A percentile compares a stretch with the other conserved stretches of the same genome.
Conservation (phyloP, 2,113 vertebrate genomes). For the Diphyllodes magnificus region DNA sequence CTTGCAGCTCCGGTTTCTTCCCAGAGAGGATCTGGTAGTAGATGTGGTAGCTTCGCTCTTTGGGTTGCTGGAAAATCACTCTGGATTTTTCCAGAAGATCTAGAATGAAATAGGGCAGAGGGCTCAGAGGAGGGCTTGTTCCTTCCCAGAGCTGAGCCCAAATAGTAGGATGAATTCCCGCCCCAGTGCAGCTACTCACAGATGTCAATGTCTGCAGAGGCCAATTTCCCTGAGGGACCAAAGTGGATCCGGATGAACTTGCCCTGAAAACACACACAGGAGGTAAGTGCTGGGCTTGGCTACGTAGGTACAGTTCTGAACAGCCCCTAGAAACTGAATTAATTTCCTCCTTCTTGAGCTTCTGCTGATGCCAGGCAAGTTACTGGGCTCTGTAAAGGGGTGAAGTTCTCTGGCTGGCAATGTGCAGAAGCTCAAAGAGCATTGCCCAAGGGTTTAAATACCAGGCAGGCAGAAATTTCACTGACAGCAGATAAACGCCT, state of each 20-base stretch:
- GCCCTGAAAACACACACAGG: constrained; percentile 66
- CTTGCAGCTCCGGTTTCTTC: constrained; percentile 90
- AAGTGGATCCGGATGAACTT: constrained; percentile 97
- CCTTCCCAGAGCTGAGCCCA: not conserved
- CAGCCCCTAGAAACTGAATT: not conserved
- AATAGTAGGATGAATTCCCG: not conserved
- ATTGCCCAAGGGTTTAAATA: not conserved
- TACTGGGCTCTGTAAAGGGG: not conserved
- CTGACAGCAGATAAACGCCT: not conserved
- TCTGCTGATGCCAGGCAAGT: not conserved
- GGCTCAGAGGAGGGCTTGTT: not conserved
- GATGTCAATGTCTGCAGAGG: constrained; percentile 90
- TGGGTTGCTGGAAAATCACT: constrained; percentile 94
- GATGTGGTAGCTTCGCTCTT: constrained; percentile 90
- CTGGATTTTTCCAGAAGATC: constrained; percentile 95
- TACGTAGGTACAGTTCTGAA: not conserved
- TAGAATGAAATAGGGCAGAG: constrained; percentile 35
- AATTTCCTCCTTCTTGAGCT: not conserved
- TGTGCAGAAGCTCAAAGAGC: not conserved
- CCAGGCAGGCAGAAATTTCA: not conserved
- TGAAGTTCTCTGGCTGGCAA: not conserved
- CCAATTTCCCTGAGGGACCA: constrained; percentile 86
- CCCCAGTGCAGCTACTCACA: constrained; percentile 75
- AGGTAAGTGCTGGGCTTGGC: not conserved
- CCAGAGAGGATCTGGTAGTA: constrained; percentile 94